phyloP scores from a whole-genome alignment of 2,113 vertebrate species.

The Syngnathus scovelli region DNA sequence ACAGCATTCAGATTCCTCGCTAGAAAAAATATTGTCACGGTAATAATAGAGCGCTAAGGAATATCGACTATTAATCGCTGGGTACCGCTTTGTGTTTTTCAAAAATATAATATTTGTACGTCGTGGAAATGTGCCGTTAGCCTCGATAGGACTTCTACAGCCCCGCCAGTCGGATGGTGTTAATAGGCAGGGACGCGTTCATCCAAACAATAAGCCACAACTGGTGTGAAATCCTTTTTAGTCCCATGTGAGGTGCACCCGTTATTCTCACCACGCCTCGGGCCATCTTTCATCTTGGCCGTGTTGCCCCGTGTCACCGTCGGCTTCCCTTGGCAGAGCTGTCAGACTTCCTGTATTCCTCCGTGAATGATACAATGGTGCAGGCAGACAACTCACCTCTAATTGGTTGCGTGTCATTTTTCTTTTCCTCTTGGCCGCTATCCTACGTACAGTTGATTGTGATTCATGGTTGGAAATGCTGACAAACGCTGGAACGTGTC shows the following conservation, averaged over 20 bases:
- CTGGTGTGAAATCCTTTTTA: constrained; percentile 70
- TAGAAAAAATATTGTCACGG: constrained; percentile 9
- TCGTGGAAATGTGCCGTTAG: neutral
- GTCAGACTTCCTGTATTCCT: constrained; percentile 70
- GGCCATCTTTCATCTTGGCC: constrained; percentile 60
- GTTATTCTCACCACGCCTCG: constrained; percentile 47
- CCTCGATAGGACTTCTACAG: constrained; percentile 7
- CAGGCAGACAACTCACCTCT: constrained; percentile 17
- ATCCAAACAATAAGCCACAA: constrained; percentile 61
- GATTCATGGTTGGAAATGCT: constrained; percentile 18
- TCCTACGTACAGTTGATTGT: constrained; percentile 35
- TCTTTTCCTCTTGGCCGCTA: constrained; percentile 44
- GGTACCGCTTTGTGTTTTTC: neutral
- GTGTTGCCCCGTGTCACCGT: constrained; percentile 40
- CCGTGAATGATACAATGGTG: constrained; percentile 23
- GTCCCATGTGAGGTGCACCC: constrained; percentile 61
- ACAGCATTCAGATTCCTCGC: constrained; percentile 16
- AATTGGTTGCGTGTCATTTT: constrained; percentile 43
- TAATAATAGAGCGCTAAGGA: constrained; percentile 2
- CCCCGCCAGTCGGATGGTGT: constrained; percentile 32
- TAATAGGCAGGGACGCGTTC: constrained; percentile 26
- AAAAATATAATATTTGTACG: neutral
- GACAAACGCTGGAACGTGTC: constrained; percentile 1
- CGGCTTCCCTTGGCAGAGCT: constrained; percentile 60
- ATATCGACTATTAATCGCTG: neutral